Conservation (phyloP, 2,888 invertebrate genomes). For the Barypeithes pellucidus region DNA sequence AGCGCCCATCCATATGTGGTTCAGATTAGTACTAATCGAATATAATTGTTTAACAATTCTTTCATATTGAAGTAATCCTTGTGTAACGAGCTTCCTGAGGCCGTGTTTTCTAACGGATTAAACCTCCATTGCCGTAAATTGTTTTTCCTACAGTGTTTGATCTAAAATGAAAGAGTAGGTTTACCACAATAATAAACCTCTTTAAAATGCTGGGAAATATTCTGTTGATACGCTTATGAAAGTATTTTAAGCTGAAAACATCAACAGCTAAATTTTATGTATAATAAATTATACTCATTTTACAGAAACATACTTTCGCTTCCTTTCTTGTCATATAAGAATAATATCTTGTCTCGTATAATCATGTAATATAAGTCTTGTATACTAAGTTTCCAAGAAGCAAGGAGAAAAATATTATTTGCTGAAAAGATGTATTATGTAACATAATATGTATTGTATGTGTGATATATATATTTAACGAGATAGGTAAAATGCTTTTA, state of each 20-base stretch:
- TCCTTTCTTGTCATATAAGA: constrained; percentile 15
- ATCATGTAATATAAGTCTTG: constrained; percentile 16
- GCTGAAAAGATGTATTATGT: constrained; percentile 8
- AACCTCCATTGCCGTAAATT: too few relatives aligned
- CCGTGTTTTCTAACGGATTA: too few relatives aligned
- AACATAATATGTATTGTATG: constrained; percentile 7
- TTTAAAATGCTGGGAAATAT: background rate
- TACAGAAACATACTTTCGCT: constrained; percentile 19
- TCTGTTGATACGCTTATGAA: background rate
- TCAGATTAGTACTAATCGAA: too few relatives aligned
- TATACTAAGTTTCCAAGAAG: constrained; percentile 15
- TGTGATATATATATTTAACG: background rate
- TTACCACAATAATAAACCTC: too few relatives aligned
- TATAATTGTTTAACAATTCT: too few relatives aligned
- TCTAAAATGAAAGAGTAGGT: too few relatives aligned
- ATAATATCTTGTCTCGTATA: constrained; percentile 17
- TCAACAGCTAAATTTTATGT: constrained; percentile 18
- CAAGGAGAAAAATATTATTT: background rate
- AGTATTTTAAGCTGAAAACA: constrained; percentile 5
- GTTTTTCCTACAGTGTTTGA: too few relatives aligned
- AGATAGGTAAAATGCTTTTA: background rate
- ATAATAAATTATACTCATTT: constrained; percentile 24
- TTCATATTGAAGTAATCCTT: too few relatives aligned
- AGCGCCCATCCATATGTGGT: too few relatives aligned
- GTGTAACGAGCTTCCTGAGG: too few relatives aligned